These are phyloP conservation scores for Riptortus pedestris DNA, from an alignment of 1,140 invertebrate species.

Conservation along the genomic window DNA sequence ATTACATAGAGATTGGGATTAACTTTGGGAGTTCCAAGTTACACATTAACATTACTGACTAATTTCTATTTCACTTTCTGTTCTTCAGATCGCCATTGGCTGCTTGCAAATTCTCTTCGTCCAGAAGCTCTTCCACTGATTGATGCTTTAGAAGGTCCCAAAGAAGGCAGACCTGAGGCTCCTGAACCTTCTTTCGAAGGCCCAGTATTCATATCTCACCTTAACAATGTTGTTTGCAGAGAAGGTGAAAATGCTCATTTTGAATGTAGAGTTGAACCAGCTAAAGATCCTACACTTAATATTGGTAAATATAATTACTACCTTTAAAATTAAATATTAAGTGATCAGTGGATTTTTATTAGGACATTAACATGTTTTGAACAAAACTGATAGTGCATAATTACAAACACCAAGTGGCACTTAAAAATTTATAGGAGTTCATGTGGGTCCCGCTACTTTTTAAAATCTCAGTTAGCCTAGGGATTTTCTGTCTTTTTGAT, in stretches of 20 bases:
- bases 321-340: slow-evolving; percentile 8
- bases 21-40: too few relatives aligned
- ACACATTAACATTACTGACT: too few relatives aligned
- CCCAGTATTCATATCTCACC: slow-evolving; percentile 79
- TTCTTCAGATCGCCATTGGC: slow-evolving; percentile 59
- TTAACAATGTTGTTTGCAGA: slow-evolving; percentile 80
- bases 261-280: slow-evolving; percentile 86
- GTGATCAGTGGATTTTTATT: too few relatives aligned
- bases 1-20: too few relatives aligned
- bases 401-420: too few relatives aligned
- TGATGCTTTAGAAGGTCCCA: slow-evolving; percentile 72
- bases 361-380: too few relatives aligned
- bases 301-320: slow-evolving; percentile 42
- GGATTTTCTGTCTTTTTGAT: too few relatives aligned
- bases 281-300: slow-evolving; percentile 86
- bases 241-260: slow-evolving; percentile 89
- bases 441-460: too few relatives aligned
- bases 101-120: slow-evolving; percentile 77
- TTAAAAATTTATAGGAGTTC: too few relatives aligned
- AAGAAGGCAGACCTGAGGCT: slow-evolving; percentile 46
- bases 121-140: slow-evolving; percentile 82
- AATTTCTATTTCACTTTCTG: too few relatives aligned
- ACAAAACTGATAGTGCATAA: too few relatives aligned
- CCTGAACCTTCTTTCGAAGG: slow-evolving; percentile 69
- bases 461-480: too few relatives aligned